Base-by-base conservation (phyloP, 2,888 invertebrate genomes). In the Pristionchus fissidentatus region DNA sequence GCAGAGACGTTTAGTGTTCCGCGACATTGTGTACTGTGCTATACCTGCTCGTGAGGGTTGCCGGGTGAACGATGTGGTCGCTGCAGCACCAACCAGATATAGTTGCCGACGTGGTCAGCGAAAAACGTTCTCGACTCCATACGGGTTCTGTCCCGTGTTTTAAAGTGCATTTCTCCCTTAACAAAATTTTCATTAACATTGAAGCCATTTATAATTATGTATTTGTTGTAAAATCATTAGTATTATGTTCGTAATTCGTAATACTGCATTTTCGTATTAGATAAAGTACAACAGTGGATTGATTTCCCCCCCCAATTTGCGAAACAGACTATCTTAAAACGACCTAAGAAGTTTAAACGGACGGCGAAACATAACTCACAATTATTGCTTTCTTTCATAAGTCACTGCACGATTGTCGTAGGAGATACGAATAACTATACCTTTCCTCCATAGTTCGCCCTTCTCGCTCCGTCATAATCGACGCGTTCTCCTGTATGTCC, bases 91-190 rank as follows among this genome's bases (percentile, higher is more conserved):
- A 90, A 83, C 90, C 90, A 90, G 26, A 90, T 77, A 83, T 88
- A 90, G 66, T 90, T 89, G 2, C 89, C 88, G n/a, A 88, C 83
- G 15, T 86, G 85, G 73, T 90, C 90, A 35, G 90, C 87, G 84
- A 87, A 90, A 5, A 87, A 87, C 10, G 85, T 85, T 82, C 88
- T 70, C 22, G 83, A 41, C 26, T 83, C 83, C 52, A 83, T 73
- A 13, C 73, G 29, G 38, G 83, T 43, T 19, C 57, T 70, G 29
- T 81, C 73, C 5, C 83, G 26, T n/a, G 57, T 83, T 55, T 52
- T 73, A 52, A 83, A 83, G 60, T 62, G 41, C 80, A 81, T 81
- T 10, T 81, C 80, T 13, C 80, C 80, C 80, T 77, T 1, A 26
- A 77, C 35, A 49, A 15, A n/a, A n/a, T n/a, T n/a, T n/a, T n/a